Base-by-base conservation (phyloP, 2,797 vertebrate species). In the Myotis findleyi region DNA sequence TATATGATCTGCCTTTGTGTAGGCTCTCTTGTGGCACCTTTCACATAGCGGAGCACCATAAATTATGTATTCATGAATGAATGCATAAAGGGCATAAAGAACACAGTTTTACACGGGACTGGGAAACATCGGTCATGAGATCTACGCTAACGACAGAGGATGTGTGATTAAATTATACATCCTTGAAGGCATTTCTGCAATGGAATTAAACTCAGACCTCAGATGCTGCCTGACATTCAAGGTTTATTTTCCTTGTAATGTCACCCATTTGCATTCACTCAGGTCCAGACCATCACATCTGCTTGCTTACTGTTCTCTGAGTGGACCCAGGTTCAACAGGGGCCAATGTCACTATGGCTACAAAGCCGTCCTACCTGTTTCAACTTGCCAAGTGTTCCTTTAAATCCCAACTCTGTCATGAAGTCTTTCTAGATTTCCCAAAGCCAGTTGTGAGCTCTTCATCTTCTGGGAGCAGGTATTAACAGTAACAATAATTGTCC, bases 21-120 rank as follows among this genome's bases (percentile, higher is more conserved):
- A 3, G 23, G 44, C 5, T 81, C 36, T 44, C 62, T 55, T 20
- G 18, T 76, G 89, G 36, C 36, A 77, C 27, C 27, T 80, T 59
- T 76, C 59, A 27, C 1, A 21, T 7, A 69, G 30, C 4, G 7
- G 36, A 66, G 7, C 5, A 10, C 55, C 36, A 55, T 94, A 87
- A 90, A 73, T 85, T 80, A 77, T n/a, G 33, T 47, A 92, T 89
- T 69, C n/a, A 38, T 57, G 36, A 64, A 21, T 94, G 44, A 86
- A 84, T 80, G 73, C 53, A 41, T 64, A 89, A 79, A 87, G 71
- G 41, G 30, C 77, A 53, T 64, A 51, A 64, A 86, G 55, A 73
- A 44, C 36, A 41, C 17, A 25, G n/a, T 68, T 83, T 69, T 41
- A n/a, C 20, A 68, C 0, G 25, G 59, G 47, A 55, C 84, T 91